Percentiles rank a stretch among this genome's conserved stretches.
Conservation (phyloP, 2,888 invertebrate genomes). For the Drosophila yooni region DNA sequence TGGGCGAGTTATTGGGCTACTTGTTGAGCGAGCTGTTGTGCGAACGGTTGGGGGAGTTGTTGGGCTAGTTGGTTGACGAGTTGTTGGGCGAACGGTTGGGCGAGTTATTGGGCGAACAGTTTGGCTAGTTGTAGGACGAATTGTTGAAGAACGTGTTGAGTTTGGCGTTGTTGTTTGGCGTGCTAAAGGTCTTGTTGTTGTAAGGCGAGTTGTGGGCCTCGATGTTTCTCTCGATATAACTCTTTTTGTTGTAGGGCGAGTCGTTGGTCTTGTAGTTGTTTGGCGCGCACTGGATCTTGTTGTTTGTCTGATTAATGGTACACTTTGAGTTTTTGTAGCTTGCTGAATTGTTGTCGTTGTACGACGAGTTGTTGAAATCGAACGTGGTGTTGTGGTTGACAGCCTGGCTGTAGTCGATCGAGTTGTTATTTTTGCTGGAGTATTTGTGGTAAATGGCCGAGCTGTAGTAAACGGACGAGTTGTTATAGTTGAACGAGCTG, state of each 20-base stretch:
- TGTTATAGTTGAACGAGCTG: slow-evolving; percentile 35
- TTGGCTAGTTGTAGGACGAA: background rate
- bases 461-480: slow-evolving; percentile 22
- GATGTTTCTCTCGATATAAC: slow-evolving; percentile 9
- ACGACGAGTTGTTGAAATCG: slow-evolving; percentile 10
- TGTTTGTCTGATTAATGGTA: slow-evolving; percentile 11
- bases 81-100: background rate
- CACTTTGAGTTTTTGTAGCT: slow-evolving; percentile 4
- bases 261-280: slow-evolving; percentile 14
- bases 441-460: slow-evolving; percentile 15
- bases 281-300: slow-evolving; percentile 14
- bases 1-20: background rate
- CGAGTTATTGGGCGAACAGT: background rate
- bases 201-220: slow-evolving; percentile 1
- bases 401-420: slow-evolving; percentile 6
- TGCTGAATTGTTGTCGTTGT: slow-evolving; percentile 15
- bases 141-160: slow-evolving; percentile 13
- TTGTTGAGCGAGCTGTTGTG: slow-evolving; percentile 18
- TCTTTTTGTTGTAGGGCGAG: slow-evolving; percentile 4
- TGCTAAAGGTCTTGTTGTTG: slow-evolving; percentile 18
- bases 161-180: slow-evolving; percentile 4
- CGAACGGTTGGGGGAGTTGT: slow-evolving; percentile 9
- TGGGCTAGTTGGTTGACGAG: slow-evolving; percentile 1
- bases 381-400: slow-evolving; percentile 9
- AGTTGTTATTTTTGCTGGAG: slow-evolving; percentile 10